These are phyloP conservation scores for Danio albolineatus DNA, from an alignment of 2,797 vertebrate genomes.

Conservation along the genomic window DNA sequence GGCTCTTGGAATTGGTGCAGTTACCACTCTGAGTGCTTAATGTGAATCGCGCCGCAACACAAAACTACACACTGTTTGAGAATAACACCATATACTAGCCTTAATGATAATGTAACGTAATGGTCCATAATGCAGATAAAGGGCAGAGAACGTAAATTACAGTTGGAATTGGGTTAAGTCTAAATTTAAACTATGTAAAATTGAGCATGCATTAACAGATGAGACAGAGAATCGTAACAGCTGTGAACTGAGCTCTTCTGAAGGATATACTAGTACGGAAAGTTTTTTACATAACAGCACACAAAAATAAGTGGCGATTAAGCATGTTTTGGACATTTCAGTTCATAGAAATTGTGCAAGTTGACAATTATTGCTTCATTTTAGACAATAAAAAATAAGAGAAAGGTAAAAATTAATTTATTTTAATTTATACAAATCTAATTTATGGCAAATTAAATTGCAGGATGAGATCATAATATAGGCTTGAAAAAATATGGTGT, in stretches of 20 bases:
- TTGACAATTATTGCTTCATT: neutral
- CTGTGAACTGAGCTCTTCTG: neutral
- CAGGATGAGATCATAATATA: neutral
- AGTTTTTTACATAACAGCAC: neutral
- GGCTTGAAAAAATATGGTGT: neutral
- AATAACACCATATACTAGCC: slow-evolving; percentile 28
- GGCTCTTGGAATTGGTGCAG: slow-evolving; percentile 43
- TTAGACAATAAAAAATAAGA: neutral
- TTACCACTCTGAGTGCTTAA: slow-evolving; percentile 39
- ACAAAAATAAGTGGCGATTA: neutral
- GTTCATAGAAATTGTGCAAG: too few relatives aligned
- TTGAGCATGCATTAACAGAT: neutral
- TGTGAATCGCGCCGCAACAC: slow-evolving; percentile 4
- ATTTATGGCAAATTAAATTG: neutral
- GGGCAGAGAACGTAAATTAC: neutral
- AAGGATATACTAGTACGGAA: neutral
- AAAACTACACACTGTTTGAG: slow-evolving; percentile 29
- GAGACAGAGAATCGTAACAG: neutral
- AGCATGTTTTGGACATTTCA: too few relatives aligned
- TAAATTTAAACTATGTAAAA: slow-evolving; percentile 16
- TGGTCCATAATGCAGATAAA: slow-evolving; percentile 38
- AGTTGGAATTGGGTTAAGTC: slow-evolving; percentile 8
- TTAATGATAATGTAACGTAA: slow-evolving; percentile 38
- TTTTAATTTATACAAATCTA: too few relatives aligned
- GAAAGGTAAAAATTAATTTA: neutral